Evolutionary conservation across 2,797 vertebrate genomes (phyloP).

Genomic region (Phrynocephalus vlangalii): DNA sequence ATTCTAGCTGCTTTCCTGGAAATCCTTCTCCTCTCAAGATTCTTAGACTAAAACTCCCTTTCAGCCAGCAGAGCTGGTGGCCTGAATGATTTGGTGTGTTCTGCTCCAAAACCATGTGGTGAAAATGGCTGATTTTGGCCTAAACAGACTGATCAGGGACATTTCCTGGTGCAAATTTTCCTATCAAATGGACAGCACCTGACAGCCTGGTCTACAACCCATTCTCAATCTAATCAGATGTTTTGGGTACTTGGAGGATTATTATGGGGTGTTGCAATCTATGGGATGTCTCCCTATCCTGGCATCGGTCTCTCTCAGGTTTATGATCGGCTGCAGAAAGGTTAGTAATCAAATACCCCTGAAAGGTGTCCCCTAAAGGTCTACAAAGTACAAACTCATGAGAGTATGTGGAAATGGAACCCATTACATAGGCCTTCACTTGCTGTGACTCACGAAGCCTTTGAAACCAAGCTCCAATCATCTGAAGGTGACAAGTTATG

Average conservation of each 20-base stretch:
- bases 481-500: no score
- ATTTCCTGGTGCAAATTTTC: slow-evolving; percentile 98
- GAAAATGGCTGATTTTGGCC: slow-evolving; percentile 97
- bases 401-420: slow-evolving; percentile 86
- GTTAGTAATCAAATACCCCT: slow-evolving; percentile 97
- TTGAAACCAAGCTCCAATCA: no score
- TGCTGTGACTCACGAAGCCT: no score
- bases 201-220: slow-evolving; percentile 99
- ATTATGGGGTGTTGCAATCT: slow-evolving; percentile 98
- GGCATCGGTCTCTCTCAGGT: slow-evolving; percentile 99
- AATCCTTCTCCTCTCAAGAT: background rate
- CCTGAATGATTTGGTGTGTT: no score
- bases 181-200: slow-evolving; percentile 98
- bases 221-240: slow-evolving; percentile 98
- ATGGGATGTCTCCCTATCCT: slow-evolving; percentile 98
- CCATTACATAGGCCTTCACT: no score
- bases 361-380: slow-evolving; percentile 98
- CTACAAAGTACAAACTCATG: slow-evolving; percentile 90
- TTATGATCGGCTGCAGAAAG: slow-evolving; percentile 97
- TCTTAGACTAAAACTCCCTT: background rate
- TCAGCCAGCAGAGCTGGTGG: background rate
- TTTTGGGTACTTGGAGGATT: slow-evolving; percentile 98
- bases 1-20: background rate
- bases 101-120: slow-evolving; percentile 85
- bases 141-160: slow-evolving; percentile 97